A percentile compares a stretch with the other conserved stretches of the same genome.
These are phyloP conservation scores for Octodonta nipae DNA, from an alignment of 2,888 invertebrate genomes.

Conservation along the genomic window DNA sequence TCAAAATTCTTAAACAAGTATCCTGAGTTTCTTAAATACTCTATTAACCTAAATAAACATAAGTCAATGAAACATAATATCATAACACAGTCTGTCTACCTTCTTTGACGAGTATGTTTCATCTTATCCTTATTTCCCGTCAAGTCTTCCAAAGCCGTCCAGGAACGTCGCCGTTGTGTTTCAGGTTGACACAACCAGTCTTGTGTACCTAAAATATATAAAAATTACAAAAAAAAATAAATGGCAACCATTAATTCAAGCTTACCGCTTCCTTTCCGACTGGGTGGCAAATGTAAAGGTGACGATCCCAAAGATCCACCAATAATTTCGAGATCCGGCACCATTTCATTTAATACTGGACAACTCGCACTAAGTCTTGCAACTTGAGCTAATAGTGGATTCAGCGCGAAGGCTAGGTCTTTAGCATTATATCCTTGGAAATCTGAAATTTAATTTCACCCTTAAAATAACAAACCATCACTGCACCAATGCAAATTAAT, in stretches of 20 bases:
- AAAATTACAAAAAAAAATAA: neutral
- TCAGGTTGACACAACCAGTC: conserved; percentile 37
- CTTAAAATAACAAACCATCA: no score
- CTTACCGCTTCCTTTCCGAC: conserved; percentile 50
- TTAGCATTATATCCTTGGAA: no score
- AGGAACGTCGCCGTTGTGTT: conserved; percentile 56
- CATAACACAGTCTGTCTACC: conserved; percentile 28
- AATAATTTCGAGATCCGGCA: conserved; percentile 31
- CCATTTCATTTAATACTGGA: conserved; percentile 50
- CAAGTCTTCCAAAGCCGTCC: conserved; percentile 73
- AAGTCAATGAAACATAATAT: neutral
- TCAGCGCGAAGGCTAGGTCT: conserved; percentile 30
- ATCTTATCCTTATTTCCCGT: conserved; percentile 43
- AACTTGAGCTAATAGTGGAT: conserved; percentile 32
- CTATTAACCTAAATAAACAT: no score
- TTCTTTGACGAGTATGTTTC: conserved; percentile 39
- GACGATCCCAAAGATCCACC: conserved; percentile 37
- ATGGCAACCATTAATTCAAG: no score
- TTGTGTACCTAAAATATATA: conserved; percentile 25
- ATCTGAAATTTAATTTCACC: no score
- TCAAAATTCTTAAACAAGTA: no score
- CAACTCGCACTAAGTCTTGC: conserved; percentile 59
- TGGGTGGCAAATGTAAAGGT: conserved; percentile 39
- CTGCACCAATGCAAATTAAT: no score
- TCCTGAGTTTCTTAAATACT: no score